phyloP scores from a whole-genome alignment of 2,888 invertebrate species.

The Cheilosia pagana region DNA sequence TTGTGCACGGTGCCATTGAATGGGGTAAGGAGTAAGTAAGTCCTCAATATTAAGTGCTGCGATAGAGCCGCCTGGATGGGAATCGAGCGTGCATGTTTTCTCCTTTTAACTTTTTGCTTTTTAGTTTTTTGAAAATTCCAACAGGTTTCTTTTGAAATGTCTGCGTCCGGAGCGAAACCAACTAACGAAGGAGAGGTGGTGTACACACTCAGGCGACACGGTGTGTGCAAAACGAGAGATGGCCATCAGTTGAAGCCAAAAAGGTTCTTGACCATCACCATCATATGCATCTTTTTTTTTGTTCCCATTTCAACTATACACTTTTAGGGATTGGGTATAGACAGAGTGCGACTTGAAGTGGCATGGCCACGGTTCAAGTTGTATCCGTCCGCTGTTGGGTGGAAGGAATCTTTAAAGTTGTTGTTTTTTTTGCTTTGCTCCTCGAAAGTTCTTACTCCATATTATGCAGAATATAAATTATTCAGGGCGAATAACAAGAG shows the following conservation, averaged over 20 bases:
- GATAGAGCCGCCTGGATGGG: conserved; percentile 17
- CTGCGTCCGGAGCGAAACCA: conserved; percentile 38
- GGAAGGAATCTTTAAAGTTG: conserved; percentile 17
- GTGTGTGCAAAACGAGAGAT: conserved; percentile 66
- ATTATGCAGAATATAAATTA: conserved; percentile 75
- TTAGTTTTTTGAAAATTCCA: conserved; percentile 68
- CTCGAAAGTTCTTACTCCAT: conserved; percentile 67
- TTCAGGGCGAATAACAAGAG: conserved; percentile 73
- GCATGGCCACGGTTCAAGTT: conserved; percentile 50
- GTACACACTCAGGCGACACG: conserved; percentile 53
- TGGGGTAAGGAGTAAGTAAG: conserved; percentile 70
- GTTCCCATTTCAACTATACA: conserved; percentile 1
- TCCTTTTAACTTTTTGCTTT: conserved; percentile 33
- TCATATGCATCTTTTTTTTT: conserved; percentile 40
- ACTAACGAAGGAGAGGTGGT: conserved; percentile 64
- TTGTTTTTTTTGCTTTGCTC: too few relatives aligned
- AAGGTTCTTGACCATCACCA: conserved; percentile 75
- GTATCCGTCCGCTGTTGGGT: conserved; percentile 31
- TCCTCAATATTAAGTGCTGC: conserved; percentile 66
- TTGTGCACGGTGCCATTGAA: conserved; percentile 46
- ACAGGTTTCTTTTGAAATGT: conserved; percentile 71
- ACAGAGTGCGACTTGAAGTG: conserved; percentile 51
- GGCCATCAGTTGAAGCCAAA: conserved; percentile 71
- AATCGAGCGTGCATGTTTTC: conserved; percentile 56
- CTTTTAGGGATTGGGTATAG: conserved; percentile 4